phyloP scores from a whole-genome alignment of 2,113 vertebrate genomes.

The Muntiacus muntjak region DNA sequence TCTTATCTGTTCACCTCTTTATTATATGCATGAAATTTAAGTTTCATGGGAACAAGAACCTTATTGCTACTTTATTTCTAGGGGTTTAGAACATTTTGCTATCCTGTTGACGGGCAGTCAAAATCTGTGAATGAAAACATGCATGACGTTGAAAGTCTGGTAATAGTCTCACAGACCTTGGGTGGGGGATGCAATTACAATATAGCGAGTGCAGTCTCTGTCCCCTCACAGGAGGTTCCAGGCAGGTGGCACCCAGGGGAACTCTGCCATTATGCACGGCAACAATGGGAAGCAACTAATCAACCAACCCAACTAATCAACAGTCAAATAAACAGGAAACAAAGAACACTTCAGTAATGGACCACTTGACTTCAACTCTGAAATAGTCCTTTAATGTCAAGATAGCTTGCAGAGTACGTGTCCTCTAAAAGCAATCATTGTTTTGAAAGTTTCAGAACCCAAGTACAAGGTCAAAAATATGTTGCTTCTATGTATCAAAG shows the following conservation, averaged over 20 bases:
- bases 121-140: background rate
- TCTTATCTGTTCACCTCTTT: background rate
- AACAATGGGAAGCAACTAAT: background rate
- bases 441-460: background rate
- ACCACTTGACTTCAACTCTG: background rate
- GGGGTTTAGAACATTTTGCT: background rate
- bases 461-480: background rate
- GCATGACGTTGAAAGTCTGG: background rate
- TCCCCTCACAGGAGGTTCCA: background rate
- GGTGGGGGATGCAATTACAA: background rate
- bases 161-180: background rate
- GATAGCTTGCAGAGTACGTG: background rate
- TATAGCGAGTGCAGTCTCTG: background rate
- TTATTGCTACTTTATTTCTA: background rate
- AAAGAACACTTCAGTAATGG: background rate
- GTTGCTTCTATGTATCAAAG: background rate
- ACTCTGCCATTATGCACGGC: accelerated
- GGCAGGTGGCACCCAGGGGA: background rate
- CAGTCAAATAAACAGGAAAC: background rate
- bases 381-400: background rate
- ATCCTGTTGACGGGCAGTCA: background rate
- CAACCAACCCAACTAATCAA: background rate
- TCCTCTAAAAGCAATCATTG: background rate
- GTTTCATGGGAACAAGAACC: background rate
- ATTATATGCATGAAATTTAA: background rate